Conservation (phyloP, 2,888 invertebrate species). For the Cactoblastis cactorum region DNA sequence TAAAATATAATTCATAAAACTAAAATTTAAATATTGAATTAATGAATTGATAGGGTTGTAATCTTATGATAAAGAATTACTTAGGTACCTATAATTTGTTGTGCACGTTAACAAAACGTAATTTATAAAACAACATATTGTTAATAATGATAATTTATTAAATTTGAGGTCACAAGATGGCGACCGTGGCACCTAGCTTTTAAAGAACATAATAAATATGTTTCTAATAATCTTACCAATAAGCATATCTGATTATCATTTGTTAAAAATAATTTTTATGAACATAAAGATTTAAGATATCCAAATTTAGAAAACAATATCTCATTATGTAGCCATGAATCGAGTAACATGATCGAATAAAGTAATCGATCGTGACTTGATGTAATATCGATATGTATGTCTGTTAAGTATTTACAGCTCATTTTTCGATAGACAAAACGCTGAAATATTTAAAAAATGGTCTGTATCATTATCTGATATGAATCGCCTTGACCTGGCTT, state of each 20-base stretch:
- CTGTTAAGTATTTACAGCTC: neutral
- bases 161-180: neutral
- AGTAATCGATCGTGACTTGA: slow-evolving; percentile 28
- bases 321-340: slow-evolving; percentile 11
- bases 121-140: neutral
- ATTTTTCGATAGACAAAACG: slow-evolving; percentile 23
- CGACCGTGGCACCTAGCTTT: slow-evolving; percentile 6
- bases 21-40: too few relatives aligned
- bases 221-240: slow-evolving; percentile 7
- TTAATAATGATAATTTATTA: neutral
- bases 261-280: slow-evolving; percentile 16
- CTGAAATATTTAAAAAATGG: slow-evolving; percentile 39
- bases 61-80: too few relatives aligned
- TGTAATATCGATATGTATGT: slow-evolving; percentile 24
- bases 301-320: slow-evolving; percentile 18
- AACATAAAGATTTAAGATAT: slow-evolving; percentile 13
- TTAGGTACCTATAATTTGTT: neutral
- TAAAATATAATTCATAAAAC: too few relatives aligned
- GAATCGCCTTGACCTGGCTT: slow-evolving; percentile 35
- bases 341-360: slow-evolving; percentile 25
- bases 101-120: neutral
- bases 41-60: too few relatives aligned
- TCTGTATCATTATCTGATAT: slow-evolving; percentile 34
- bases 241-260: slow-evolving; percentile 11
- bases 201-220: slow-evolving; percentile 5